Evolutionary conservation across 2,797 vertebrate species (phyloP), one percentile per base, ranked within the genome.

Genomic region (Rhinogobio ventralis): DNA sequence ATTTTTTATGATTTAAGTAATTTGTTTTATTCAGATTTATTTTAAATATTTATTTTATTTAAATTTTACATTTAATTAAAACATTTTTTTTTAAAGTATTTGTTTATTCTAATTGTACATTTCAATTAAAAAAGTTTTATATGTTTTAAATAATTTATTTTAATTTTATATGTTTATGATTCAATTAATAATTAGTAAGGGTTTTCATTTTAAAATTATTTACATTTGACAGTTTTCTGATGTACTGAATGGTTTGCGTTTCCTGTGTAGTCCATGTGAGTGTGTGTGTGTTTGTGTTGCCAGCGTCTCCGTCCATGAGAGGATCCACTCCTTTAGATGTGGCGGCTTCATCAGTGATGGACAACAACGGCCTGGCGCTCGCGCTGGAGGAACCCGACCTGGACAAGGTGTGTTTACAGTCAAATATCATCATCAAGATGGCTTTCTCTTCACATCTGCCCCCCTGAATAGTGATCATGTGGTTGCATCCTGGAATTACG

Each of bases 281-380:
- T 71, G 19, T 45, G 2, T 53, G 23, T 53, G 69, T 79, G 36
- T 84, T 8, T 78, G 39, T 30, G 78, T 64, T n/a, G 64, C 42
- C 87, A 99, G 98, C 98, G 0, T 99, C 98, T 86, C 98, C 98
- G 5, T 96, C 97, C 0, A 99, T 99, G 98, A 96, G 98, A 87
- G 98, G 98, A 71, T 99, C 98, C 1, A 99, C 98, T 76, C 98
- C 98, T 6, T 90, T 99, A 1, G 98, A 99, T 89, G 98, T 99
- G 86, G 98, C 98, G 45, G 98, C 98, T 79, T 97, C 98, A 49
- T 99, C 98, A 0, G 97, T 99, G 84, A 99, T 99, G 98, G 98
- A 99, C 93, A 99, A 99, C 93, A 99, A 99, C 0, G 97, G 98
- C 73, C 94, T 99, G 89, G 97, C 98, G 1, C 93, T 99, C 9